These are phyloP conservation scores for Pandemis heparana DNA, from an alignment of 2,888 invertebrate species.

Conservation along the genomic window DNA sequence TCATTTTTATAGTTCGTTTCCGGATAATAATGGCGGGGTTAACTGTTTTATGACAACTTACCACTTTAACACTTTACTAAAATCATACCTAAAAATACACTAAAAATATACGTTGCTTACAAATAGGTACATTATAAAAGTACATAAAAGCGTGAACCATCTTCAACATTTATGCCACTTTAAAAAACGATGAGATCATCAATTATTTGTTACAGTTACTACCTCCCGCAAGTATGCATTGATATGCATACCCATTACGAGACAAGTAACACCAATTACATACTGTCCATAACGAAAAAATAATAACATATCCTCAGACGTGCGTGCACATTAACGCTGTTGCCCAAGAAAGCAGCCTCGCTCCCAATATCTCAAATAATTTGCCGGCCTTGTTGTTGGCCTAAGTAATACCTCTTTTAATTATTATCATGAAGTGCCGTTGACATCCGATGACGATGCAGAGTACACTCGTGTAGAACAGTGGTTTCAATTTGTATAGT, in stretches of 20 bases:
- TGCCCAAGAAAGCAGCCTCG: conserved; percentile 75
- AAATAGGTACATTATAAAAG: too few species aligned
- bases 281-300: conserved; percentile 74
- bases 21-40: conserved; percentile 16
- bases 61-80: too few species aligned
- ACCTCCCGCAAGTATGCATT: conserved; percentile 48
- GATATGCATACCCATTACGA: conserved; percentile 46
- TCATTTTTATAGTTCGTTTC: conserved; percentile 31
- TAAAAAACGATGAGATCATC: not conserved
- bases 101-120: too few species aligned
- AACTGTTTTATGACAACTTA: not conserved
- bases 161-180: too few species aligned
- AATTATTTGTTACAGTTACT: conserved; percentile 1
- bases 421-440: conserved; percentile 72
- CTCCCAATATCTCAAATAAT: conserved; percentile 79
- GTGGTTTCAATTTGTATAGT: conserved; percentile 8
- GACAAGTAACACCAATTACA: conserved; percentile 56
- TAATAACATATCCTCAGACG: conserved; percentile 72
- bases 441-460: conserved; percentile 71
- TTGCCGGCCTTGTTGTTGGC: conserved; percentile 72
- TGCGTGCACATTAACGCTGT: conserved; percentile 62
- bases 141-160: too few species aligned
- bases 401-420: conserved; percentile 74
- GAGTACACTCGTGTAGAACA: conserved; percentile 12
- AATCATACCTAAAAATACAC: too few species aligned